Percentiles rank a stretch among this genome's conserved stretches.
Evolutionary conservation across 2,113 vertebrate genomes (phyloP).

Genomic region (Micromys minutus): DNA sequence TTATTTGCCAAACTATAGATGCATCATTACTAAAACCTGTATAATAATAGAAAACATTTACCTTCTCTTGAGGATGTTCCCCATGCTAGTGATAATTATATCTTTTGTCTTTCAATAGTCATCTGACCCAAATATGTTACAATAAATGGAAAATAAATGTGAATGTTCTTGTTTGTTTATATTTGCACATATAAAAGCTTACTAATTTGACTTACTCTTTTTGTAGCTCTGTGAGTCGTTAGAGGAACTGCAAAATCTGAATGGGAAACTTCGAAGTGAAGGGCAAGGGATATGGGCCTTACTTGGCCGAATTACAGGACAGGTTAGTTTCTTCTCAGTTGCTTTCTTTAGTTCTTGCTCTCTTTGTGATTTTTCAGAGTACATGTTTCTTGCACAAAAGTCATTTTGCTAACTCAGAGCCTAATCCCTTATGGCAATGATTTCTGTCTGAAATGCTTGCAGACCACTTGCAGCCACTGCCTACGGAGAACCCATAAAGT

Average conservation of each 20-base stretch:
- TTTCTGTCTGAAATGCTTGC: constrained; percentile 80
- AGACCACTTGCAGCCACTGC: constrained; percentile 67
- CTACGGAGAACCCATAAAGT: constrained; percentile 70
- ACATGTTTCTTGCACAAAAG: constrained; percentile 22
- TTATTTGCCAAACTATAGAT: not conserved
- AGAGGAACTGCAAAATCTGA: constrained; percentile 96
- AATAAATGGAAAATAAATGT: not conserved
- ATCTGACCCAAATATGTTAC: constrained; percentile 32
- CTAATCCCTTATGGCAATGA: constrained; percentile 68
- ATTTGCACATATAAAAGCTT: constrained; percentile 35
- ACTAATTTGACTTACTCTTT: constrained; percentile 28
- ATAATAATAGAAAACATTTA: constrained; percentile 30
- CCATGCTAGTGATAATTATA: constrained; percentile 24
- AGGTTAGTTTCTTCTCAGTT: constrained; percentile 87
- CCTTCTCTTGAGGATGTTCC: not conserved
- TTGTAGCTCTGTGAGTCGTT: constrained; percentile 95
- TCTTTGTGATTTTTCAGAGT: constrained; percentile 51
- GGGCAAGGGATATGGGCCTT: constrained; percentile 96
- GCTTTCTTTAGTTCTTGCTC: not conserved
- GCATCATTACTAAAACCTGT: not conserved
- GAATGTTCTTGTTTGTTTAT: constrained; percentile 43
- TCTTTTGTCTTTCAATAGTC: not conserved
- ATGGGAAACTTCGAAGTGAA: constrained; percentile 93
- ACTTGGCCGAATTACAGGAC: constrained; percentile 94
- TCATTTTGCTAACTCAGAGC: constrained; percentile 41